Percentiles rank a stretch among this genome's conserved stretches.
These are phyloP conservation scores for Notiomystis cincta DNA, from an alignment of 2,113 vertebrate species.

Conservation along the genomic window DNA sequence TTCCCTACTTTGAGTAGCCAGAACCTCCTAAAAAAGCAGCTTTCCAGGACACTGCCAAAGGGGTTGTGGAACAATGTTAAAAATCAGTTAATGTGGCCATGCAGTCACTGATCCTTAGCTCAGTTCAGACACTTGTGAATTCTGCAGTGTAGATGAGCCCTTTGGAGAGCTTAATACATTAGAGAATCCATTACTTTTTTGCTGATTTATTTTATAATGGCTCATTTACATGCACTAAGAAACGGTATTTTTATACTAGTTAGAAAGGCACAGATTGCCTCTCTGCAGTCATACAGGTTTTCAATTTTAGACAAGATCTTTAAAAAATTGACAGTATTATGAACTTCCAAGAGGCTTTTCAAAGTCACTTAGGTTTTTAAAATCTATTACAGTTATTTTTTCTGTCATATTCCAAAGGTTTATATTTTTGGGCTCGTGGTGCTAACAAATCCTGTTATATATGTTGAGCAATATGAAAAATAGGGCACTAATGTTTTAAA, in stretches of 20 bases:
- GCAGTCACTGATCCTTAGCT: background rate
- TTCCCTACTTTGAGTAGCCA: background rate
- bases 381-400: background rate
- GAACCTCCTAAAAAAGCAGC: background rate
- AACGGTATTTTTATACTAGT: constrained; percentile 5
- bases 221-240: constrained; percentile 49
- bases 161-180: background rate
- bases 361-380: constrained; percentile 44
- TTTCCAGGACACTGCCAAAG: background rate
- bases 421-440: background rate
- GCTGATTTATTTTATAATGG: constrained; percentile 56
- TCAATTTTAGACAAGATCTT: constrained; percentile 62
- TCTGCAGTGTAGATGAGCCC: background rate
- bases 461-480: constrained; percentile 37
- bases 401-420: background rate
- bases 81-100: background rate
- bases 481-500: constrained; percentile 47
- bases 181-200: constrained; percentile 48
- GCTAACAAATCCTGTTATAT: background rate
- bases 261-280: constrained; percentile 37
- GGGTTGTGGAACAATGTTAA: background rate
- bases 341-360: constrained; percentile 44
- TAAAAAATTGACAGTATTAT: constrained; percentile 32
- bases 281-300: constrained; percentile 21
- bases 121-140: background rate